Conservation (phyloP, 2,113 vertebrate genomes). For the Alexandromys fortis region DNA sequence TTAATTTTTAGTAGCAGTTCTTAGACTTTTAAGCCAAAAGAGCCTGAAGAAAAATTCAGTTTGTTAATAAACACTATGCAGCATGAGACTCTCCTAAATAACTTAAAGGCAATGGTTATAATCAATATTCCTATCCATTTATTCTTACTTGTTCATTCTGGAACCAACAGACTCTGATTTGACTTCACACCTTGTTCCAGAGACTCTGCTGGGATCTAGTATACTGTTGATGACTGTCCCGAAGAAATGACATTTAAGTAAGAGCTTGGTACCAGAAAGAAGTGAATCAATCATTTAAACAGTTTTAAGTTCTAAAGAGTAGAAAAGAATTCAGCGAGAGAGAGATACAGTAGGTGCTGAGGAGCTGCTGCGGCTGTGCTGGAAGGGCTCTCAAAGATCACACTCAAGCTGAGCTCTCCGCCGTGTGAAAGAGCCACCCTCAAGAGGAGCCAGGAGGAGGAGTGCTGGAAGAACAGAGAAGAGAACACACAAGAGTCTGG, state of each 20-base stretch:
- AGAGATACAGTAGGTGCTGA: background rate
- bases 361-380: background rate
- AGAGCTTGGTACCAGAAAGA: background rate
- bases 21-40: slow-evolving; percentile 35
- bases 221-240: background rate
- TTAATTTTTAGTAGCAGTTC: background rate
- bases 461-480: background rate
- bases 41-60: background rate
- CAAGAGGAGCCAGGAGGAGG: background rate
- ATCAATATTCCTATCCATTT: background rate
- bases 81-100: background rate
- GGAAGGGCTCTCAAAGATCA: background rate
- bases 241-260: background rate
- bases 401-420: background rate
- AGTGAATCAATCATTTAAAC: background rate
- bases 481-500: background rate
- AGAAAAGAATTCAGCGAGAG: background rate
- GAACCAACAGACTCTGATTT: background rate
- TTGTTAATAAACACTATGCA: background rate
- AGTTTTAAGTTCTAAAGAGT: background rate
- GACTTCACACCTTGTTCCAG: background rate
- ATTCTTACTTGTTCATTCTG: background rate
- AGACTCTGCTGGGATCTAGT: background rate
- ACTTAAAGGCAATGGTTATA: background rate
- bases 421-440: background rate